phyloP scores from a whole-genome alignment of 1,140 invertebrate species.

The Neotoxoptera formosana region DNA sequence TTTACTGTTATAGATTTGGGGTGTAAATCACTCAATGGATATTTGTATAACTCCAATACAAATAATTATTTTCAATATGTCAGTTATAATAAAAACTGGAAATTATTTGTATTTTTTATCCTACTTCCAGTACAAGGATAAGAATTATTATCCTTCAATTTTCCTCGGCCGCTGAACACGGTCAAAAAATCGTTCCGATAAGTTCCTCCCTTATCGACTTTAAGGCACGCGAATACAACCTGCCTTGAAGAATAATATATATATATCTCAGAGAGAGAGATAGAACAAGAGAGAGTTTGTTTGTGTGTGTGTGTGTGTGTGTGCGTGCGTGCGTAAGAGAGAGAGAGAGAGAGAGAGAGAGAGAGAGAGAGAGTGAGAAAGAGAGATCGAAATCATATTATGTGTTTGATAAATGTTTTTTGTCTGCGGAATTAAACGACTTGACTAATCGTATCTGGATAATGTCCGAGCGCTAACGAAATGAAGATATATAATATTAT shows the following conservation, averaged over 20 bases:
- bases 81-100: neutral
- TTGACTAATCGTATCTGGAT: constrained; percentile 24
- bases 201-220: neutral
- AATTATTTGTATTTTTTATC: neutral
- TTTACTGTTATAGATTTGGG: neutral
- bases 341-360: no score
- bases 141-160: neutral
- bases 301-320: no score
- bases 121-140: neutral
- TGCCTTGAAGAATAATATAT: neutral
- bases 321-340: neutral
- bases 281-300: no score
- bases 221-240: neutral
- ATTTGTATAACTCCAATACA: neutral
- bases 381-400: neutral
- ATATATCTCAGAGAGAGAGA: no score
- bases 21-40: neutral
- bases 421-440: neutral
- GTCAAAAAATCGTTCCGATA: neutral
- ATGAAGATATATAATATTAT: constrained; percentile 25
- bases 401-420: constrained; percentile 18
- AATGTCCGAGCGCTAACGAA: neutral
- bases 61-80: neutral
- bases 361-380: neutral
- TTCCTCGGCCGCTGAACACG: neutral